Base-by-base conservation (phyloP, 2,797 vertebrate genomes). In the Acanthurus lineatus region DNA sequence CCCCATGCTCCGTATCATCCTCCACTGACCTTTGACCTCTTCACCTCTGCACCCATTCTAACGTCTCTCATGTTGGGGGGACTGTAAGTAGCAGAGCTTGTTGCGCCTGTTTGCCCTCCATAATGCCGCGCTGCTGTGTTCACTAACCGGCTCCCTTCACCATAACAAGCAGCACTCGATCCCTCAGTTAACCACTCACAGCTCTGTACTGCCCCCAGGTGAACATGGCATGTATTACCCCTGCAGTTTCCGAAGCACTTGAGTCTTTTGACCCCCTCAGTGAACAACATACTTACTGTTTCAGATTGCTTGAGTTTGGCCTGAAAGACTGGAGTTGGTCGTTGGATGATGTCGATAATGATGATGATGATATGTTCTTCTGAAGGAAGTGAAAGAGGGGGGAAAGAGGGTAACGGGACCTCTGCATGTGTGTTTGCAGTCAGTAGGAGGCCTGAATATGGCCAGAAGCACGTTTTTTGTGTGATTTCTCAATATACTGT, bases 251-350 rank as follows among this genome's bases (percentile, higher is more conserved):
- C 42, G 61, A 74, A n/a, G 59, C 53, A 15, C 32, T 40, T 4
- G 59, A 65, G 22, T 17, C 73, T 67, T 20, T 58, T 66, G 59
- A 75, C 51, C 70, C 70, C 69, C 52, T 49, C n/a, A 32, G 54
- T 89, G 91, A 94, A 93, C 89, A 90, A 94, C 76, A 35, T 95
- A 95, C 57, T 70, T 89, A 22, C 94, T 91, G 60, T 99, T 99
- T 89, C 98, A 99, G 98, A 95, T 95, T 97, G 92, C 95, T 99
- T 96, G 97, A 97, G 93, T 96, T 99, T 96, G 96, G 96, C 94
- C 96, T 98, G 94, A 97, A 96, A 94, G 97, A 97, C 96, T 99
- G 97, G 98, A 97, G 94, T 95, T 99, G 97, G 97, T 95, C 97
- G 82, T 95, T 99, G 96, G 97, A 97, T 96, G 96, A 94, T 96